Base-by-base conservation (phyloP, 2,797 vertebrate genomes). In the Sarcoramphus papa region DNA sequence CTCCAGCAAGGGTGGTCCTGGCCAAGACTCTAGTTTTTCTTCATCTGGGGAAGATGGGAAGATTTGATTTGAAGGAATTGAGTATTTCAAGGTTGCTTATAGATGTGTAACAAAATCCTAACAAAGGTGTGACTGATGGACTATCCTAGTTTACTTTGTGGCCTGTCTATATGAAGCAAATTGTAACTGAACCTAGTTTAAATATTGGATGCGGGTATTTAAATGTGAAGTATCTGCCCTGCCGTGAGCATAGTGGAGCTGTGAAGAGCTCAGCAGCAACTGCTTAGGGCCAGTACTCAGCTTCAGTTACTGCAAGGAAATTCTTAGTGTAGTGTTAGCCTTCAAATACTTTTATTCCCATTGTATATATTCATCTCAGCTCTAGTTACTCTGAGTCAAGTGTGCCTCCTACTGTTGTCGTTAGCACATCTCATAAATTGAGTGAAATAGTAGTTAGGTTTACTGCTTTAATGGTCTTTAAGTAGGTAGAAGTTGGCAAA, bases 321-420 rank as follows among this genome's bases (percentile, higher is more conserved):
- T 31, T 28, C 9, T 62, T 67, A 9, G 10, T 41, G 22, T 59
- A 15, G 30, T 23, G 30, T 65, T 88, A 83, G 31, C 60, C 53
- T 89, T 79, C 20, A 37, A 60, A 80, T 72, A 43, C 41, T 80
- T 93, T 35, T 80, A 51, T 93, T 97, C 53, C 8, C 17, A 18
- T 65, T 81, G 69, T 62, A 17, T 79, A 8, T 72, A 14, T 72
- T 96, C 23, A 41, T 73, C 62, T 90, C 33, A 9, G 9, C 70
- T 83, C 24, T 48, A 64, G 92, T 74, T 91, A 75, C 14, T 92
- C 81, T 85, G 81, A 92, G 87, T 94, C 76, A 92, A 97, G 94
- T 97, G 94, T 95, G 94, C 95, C 93, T 97, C 95, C 97, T 95
- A 23, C 94, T 96, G 96, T 96, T 95, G 86, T 94, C 83, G 40